These are phyloP conservation scores for Synergus itoensis DNA, from an alignment of 2,888 invertebrate species.

Conservation along the genomic window DNA sequence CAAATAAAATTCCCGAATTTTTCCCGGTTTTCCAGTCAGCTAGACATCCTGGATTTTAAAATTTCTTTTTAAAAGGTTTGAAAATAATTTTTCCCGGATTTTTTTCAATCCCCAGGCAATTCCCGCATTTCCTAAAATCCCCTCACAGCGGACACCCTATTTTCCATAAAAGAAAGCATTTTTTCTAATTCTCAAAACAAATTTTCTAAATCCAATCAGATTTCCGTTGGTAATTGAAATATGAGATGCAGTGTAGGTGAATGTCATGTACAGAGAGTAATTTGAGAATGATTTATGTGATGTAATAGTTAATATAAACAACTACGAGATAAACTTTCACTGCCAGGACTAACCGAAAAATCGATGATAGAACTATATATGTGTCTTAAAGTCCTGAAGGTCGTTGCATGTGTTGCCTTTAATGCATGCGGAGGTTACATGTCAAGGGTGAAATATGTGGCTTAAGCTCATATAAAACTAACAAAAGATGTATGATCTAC, in stretches of 20 bases:
- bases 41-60: too few species aligned
- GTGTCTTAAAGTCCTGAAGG: constrained; percentile 25
- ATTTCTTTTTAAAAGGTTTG: too few species aligned
- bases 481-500: not conserved
- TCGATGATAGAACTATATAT: constrained; percentile 11
- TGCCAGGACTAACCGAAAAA: constrained; percentile 7
- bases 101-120: too few species aligned
- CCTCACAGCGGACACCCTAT: not conserved
- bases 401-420: not conserved
- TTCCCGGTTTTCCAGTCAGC: too few species aligned
- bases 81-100: too few species aligned
- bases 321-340: not conserved
- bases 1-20: too few species aligned
- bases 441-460: constrained; percentile 32
- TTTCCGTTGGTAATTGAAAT: too few species aligned
- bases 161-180: too few species aligned
- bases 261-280: not conserved
- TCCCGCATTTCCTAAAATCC: too few species aligned
- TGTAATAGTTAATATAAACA: not conserved
- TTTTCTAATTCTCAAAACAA: too few species aligned
- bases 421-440: constrained; percentile 1
- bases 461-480: not conserved
- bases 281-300: not conserved
- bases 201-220: too few species aligned
- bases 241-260: too few species aligned